Evolutionary conservation across 2,797 vertebrate genomes (phyloP).

Genomic region (Scyliorhinus canicula): DNA sequence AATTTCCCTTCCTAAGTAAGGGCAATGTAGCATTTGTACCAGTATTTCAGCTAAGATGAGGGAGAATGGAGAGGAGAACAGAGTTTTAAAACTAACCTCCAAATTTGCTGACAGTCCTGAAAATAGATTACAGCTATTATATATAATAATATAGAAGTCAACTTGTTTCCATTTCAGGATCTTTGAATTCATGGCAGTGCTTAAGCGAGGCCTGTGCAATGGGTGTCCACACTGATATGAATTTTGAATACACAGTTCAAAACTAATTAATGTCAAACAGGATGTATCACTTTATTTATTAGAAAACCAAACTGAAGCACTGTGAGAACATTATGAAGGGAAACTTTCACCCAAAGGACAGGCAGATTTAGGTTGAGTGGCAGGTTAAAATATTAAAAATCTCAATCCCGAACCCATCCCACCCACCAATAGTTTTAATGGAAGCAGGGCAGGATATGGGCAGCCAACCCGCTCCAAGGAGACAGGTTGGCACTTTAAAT

Average conservation of each 20-base stretch:
- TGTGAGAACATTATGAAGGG: neutral
- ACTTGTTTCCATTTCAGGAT: neutral
- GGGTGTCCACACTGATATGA: neutral
- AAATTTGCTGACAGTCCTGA: neutral
- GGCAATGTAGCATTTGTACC: too few relatives aligned
- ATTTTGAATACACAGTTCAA: neutral
- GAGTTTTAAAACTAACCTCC: neutral
- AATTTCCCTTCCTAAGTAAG: neutral
- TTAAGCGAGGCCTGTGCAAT: neutral
- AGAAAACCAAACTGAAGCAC: neutral
- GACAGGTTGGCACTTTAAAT: too few relatives aligned
- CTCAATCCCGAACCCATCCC: too few relatives aligned
- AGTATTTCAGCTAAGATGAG: too few relatives aligned
- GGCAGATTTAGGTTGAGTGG: too few relatives aligned
- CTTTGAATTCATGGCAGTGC: neutral
- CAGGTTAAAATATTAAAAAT: too few relatives aligned
- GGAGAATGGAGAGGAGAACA: neutral
- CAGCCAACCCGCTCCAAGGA: too few relatives aligned
- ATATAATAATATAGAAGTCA: neutral
- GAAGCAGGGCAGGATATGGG: too few relatives aligned
- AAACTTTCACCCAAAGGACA: too few relatives aligned
- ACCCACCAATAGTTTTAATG: too few relatives aligned
- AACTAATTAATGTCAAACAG: neutral
- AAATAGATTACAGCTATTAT: neutral
- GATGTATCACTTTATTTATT: neutral